phyloP scores from a whole-genome alignment of 1,140 invertebrate genomes.

The Magallana ariakensis region DNA sequence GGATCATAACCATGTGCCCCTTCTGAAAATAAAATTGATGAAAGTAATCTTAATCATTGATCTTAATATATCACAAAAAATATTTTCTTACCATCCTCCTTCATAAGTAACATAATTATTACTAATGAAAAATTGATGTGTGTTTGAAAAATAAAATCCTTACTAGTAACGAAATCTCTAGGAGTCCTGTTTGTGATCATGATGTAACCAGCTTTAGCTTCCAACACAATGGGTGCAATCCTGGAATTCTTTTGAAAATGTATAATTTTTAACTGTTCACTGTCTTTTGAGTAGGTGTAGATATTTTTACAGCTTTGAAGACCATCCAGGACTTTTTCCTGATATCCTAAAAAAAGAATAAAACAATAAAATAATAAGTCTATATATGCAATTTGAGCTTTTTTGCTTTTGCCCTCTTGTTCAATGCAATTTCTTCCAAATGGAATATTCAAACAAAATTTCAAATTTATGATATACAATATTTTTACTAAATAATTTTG shows the following conservation, averaged over 20 bases:
- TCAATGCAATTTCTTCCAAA: too few relatives aligned
- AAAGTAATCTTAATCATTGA: background rate
- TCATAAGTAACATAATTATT: background rate
- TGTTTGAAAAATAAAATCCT: background rate
- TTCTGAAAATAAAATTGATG: slow-evolving; percentile 27
- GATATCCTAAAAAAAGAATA: slow-evolving; percentile 13
- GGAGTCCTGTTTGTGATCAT: background rate
- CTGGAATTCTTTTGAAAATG: slow-evolving; percentile 46
- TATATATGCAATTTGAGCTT: too few relatives aligned
- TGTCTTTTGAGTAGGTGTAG: slow-evolving; percentile 44
- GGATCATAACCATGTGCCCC: slow-evolving; percentile 70
- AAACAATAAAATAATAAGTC: background rate
- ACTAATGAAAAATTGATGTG: background rate
- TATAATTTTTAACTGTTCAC: background rate
- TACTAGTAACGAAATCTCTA: background rate
- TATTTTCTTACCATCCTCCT: background rate
- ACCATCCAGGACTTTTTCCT: background rate
- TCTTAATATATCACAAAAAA: background rate
- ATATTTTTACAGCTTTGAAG: slow-evolving; percentile 38
- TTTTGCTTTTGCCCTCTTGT: too few relatives aligned
- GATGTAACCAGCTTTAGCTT: slow-evolving; percentile 44
- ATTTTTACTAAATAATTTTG: too few relatives aligned
- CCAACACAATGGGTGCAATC: slow-evolving; percentile 40
- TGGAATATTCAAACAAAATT: too few relatives aligned
- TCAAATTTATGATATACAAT: too few relatives aligned